Base-by-base conservation (phyloP, 2,888 invertebrate genomes). In the Lithodes maja region DNA sequence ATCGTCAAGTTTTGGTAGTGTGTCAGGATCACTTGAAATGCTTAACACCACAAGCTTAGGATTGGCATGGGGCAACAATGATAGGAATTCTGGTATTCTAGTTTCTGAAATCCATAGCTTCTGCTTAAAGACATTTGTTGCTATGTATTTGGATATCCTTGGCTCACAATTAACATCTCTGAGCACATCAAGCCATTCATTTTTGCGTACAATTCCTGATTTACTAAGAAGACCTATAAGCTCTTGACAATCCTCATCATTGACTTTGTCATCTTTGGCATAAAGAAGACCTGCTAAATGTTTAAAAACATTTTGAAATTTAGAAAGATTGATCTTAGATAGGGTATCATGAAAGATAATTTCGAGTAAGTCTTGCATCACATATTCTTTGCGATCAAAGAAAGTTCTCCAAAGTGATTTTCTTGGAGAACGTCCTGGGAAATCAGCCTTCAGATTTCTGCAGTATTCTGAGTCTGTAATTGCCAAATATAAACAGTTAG, bases 281-380 rank as follows among this genome's bases (percentile, higher is more conserved):
- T 53, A n/a, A 50, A 80, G 54, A 12, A 80, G 80, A n/a, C 80
- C 80, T n/a, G 53, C 80, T 9, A 80, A 53, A 54, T 80, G 80
- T n/a, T 80, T 80, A 1, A 80, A 52, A 15, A 80, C 54, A 80
- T 80, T 80, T n/a, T 17, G 54, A 5, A 53, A 80, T 50, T 50
- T 77, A 50, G 77, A 7, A 7, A 61, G 61, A 1, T 61, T 61
- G 61, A 12, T 61, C 61, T 15, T 15, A 7, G 5, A 5, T 15
- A 33, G 5, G 7, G 5, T 74, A 7, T n/a, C n/a, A 7, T 33
- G 74, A 15, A 74, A 17, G 15, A 74, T n/a, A 33, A 74, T 17
- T 17, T 17, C 17, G 7, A 17, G 74, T 7, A 33, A 1, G 1
- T 33, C n/a, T 7, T 33, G 74, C 17, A n/a, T 74, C 9, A 74